Base-by-base conservation (phyloP, 2,888 invertebrate genomes). In the Plagiodera versicolora region DNA sequence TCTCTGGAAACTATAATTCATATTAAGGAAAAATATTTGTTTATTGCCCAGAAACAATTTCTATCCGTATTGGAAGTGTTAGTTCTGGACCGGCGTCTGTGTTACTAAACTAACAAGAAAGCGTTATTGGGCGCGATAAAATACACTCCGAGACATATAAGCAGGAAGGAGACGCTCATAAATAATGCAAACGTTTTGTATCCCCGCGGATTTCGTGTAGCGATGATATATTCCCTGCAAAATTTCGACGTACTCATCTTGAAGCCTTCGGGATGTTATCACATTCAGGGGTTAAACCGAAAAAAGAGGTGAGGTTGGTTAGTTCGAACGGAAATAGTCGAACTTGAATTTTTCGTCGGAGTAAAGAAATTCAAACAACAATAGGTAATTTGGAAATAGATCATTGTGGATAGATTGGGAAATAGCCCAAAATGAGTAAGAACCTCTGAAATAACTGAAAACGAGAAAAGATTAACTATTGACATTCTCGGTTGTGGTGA, bases 81-180 rank as follows among this genome's bases (percentile, higher is more conserved):
- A 24, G 24, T 24, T n/a, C n/a, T 39, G 39, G 39, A 14, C 6
- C 2, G 39, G 2, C 39, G 39, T 14, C 14, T 3, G 39, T n/a
- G 14, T 39, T 14, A 39, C 39, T 1, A 39, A 39, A 39, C 39
- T 14, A 39, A 39, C 39, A 39, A 14, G 14, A 14, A 39, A 39
- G 39, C 39, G 6, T 39, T 39, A 39, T 39, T 39, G 39, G 39
- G 39, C 11, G 39, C 14, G 39, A 39, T 39, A 39, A 39, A 39
- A 69, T 66, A 67, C 68, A 66, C 63, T 66, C 57, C 56, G 63
- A 63, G 65, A 63, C 65, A 57, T 56, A 61, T 56, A 53, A 54
- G 56, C 65, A 63, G 58, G 58, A 66, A 60, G 58, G 58, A 64
- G 58, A 55, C 58, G 64, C 60, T 64, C 60, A 66, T 66, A 66